Conservation (phyloP, 2,113 vertebrate species). For the Panurus biarmicus region DNA sequence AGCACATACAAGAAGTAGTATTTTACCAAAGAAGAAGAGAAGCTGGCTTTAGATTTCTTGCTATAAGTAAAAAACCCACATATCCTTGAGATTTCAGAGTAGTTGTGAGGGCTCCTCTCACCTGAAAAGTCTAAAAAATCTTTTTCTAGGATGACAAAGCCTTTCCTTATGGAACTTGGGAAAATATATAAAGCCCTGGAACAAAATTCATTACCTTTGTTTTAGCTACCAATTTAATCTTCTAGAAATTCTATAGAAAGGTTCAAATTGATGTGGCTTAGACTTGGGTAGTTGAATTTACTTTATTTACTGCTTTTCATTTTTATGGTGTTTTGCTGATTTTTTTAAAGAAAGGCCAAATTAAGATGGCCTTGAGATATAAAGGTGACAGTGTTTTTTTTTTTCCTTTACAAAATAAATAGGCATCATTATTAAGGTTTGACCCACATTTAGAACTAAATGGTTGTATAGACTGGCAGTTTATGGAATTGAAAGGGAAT, state of each 20-base stretch:
- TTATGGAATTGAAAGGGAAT: not conserved
- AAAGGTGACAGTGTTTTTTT: not conserved
- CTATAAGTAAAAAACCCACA: not conserved
- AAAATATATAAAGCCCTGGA: not conserved
- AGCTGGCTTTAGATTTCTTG: not conserved
- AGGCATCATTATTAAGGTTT: not conserved
- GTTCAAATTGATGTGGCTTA: not conserved
- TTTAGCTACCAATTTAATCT: not conserved
- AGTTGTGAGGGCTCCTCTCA: not conserved
- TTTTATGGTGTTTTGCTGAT: not conserved
- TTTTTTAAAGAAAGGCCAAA: not conserved
- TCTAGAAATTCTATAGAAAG: not conserved
- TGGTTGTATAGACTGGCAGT: not conserved
- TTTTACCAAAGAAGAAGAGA: not conserved
- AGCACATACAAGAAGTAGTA: not conserved
- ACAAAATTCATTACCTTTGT: fast-evolving
- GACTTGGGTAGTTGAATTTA: not conserved
- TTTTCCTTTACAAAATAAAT: not conserved
- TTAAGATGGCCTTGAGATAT: not conserved
- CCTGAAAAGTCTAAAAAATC: not conserved
- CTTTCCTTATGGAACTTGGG: not conserved
- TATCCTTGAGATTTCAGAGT: not conserved
- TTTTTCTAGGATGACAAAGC: not conserved
- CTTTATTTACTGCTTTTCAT: not conserved
- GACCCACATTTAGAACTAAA: not conserved